phyloP scores from a whole-genome alignment of 2,797 vertebrate genomes.

The Synanceia verrucosa region DNA sequence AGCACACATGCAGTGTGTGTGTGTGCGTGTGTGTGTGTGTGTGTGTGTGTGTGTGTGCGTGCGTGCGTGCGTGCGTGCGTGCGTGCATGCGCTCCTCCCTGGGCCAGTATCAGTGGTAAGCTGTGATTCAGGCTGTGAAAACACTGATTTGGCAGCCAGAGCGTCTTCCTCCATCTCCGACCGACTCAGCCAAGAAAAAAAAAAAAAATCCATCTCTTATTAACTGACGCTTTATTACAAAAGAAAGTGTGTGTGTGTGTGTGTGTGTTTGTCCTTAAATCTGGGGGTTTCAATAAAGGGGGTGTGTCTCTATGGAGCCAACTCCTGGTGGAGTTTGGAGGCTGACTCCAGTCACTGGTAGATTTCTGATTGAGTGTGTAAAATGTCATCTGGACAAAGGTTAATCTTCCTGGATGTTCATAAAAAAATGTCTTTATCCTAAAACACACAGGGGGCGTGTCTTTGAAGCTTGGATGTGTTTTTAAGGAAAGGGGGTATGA shows the following conservation, averaged over 20 bases:
- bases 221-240: constrained; percentile 59
- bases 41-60: constrained; percentile 11
- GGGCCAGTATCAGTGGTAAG: constrained; percentile 68
- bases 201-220: constrained; percentile 52
- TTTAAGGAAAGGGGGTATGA: too few species aligned
- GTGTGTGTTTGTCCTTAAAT: constrained; percentile 11
- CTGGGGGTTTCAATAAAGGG: neutral
- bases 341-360: neutral
- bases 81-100: constrained; percentile 27
- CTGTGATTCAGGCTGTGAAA: constrained; percentile 75
- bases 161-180: constrained; percentile 59
- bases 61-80: constrained; percentile 30
- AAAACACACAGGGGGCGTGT: neutral
- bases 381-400: constrained; percentile 9
- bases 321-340: neutral
- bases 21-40: neutral
- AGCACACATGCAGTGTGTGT: neutral
- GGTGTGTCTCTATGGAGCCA: constrained; percentile 5
- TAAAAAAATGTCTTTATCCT: neutral
- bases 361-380: constrained; percentile 13
- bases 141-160: constrained; percentile 71
- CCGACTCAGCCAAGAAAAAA: constrained; percentile 33
- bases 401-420: neutral
- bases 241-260: constrained; percentile 7
- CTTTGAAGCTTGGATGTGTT: neutral